phyloP scores from a whole-genome alignment of 2,888 invertebrate genomes.

The Spisula solida region DNA sequence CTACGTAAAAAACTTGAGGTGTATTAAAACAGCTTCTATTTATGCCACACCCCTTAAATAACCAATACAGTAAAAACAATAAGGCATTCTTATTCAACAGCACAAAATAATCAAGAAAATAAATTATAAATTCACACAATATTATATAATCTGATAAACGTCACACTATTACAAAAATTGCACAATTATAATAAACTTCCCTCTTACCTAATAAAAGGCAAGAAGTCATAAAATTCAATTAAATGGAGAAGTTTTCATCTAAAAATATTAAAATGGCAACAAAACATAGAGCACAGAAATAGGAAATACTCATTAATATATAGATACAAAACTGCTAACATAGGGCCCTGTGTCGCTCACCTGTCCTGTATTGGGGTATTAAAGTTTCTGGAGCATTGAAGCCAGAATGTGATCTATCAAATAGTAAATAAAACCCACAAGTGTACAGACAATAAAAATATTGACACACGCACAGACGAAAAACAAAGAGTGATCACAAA shows the following conservation, averaged over 20 bases:
- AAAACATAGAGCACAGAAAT: not conserved
- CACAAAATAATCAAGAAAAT: not conserved
- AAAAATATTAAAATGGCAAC: conserved; percentile 3
- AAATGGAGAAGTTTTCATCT: not conserved
- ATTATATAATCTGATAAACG: not conserved
- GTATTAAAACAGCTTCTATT: too few relatives aligned
- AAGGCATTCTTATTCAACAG: conserved; percentile 12
- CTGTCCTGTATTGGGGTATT: too few relatives aligned
- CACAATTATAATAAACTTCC: conserved; percentile 3
- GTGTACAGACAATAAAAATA: too few relatives aligned
- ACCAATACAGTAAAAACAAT: not conserved
- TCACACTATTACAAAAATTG: conserved; percentile 7
- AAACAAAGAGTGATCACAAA: too few relatives aligned
- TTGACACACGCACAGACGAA: too few relatives aligned
- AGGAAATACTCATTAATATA: not conserved
- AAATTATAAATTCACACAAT: conserved; percentile 15
- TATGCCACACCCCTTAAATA: too few relatives aligned
- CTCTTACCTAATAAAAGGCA: not conserved
- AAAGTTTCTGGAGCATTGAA: too few relatives aligned
- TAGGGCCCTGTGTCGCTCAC: too few relatives aligned
- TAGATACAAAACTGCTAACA: not conserved
- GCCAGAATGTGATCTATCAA: too few relatives aligned
- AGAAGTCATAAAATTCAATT: not conserved
- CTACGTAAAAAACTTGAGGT: too few relatives aligned
- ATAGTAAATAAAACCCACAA: too few relatives aligned